A percentile compares a stretch with the other conserved stretches of the same genome.
Conservation (phyloP, 2,113 vertebrate genomes). For the Hystrix cristata region DNA sequence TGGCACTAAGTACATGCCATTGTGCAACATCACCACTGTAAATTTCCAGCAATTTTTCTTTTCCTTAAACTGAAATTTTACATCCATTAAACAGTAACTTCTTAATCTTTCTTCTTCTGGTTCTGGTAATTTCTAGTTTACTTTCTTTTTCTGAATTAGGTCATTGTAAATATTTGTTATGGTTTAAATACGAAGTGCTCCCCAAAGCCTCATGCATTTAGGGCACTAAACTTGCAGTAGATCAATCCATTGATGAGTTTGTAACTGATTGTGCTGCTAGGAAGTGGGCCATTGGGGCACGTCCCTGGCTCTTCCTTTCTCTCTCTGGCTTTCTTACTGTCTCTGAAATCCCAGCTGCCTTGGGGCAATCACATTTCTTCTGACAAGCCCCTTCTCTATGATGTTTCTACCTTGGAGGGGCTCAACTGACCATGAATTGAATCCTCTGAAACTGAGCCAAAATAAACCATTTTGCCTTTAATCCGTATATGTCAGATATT, state of each 20-base stretch:
- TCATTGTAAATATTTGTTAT: neutral
- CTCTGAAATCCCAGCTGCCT: neutral
- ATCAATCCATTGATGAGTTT: neutral
- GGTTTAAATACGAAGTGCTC: neutral
- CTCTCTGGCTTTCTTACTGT: neutral
- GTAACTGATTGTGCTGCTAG: neutral
- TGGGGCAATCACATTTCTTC: neutral
- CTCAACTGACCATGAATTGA: no score
- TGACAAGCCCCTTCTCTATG: neutral
- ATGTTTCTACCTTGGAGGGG: neutral
- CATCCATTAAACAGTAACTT: neutral
- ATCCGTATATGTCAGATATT: neutral
- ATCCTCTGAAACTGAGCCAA: neutral
- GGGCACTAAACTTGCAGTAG: neutral
- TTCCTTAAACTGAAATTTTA: neutral
- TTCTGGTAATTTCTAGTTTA: neutral
- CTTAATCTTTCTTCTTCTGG: no score
- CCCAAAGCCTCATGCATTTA: neutral
- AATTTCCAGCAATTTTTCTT: neutral
- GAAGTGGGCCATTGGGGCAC: neutral
- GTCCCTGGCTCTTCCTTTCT: neutral
- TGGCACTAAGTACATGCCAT: neutral
- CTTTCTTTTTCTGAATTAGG: neutral
- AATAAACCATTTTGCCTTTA: neutral
- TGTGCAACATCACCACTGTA: neutral